phyloP scores from a whole-genome alignment of 92 coral and sea anemone genomes.

The Hydrozoanthus gracilis region DNA sequence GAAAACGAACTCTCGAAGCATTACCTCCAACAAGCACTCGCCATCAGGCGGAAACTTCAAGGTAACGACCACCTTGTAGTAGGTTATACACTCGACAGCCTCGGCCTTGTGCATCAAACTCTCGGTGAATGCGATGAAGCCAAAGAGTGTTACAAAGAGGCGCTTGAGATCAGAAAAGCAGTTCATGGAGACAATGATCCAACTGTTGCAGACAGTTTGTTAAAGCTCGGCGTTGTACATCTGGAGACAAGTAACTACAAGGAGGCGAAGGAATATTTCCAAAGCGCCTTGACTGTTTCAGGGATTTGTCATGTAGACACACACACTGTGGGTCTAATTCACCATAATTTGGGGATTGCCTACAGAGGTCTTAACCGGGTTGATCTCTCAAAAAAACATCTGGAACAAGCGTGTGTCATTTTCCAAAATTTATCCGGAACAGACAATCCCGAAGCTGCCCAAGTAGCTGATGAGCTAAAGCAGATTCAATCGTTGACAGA shows the following conservation, averaged over 20 bases:
- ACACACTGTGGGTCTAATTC: slow-evolving; percentile 26
- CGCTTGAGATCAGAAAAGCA: slow-evolving; percentile 36
- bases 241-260: slow-evolving; percentile 20
- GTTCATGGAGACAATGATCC: slow-evolving; percentile 30
- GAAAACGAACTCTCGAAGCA: slow-evolving; percentile 16
- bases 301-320: slow-evolving; percentile 5
- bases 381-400: slow-evolving; percentile 28
- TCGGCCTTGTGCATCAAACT: slow-evolving; percentile 20
- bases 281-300: slow-evolving; percentile 2
- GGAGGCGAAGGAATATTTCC: slow-evolving; percentile 19
- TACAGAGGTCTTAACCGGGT: not conserved
- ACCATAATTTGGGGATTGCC: slow-evolving; percentile 38
- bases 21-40: slow-evolving; percentile 20
- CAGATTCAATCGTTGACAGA: slow-evolving; percentile 13
- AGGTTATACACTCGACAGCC: slow-evolving; percentile 35
- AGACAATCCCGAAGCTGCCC: slow-evolving; percentile 1
- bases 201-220: slow-evolving; percentile 32
- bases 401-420: slow-evolving; percentile 20
- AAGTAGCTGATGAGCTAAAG: slow-evolving; percentile 11
- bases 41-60: slow-evolving; percentile 17
- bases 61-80: slow-evolving; percentile 18
- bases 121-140: slow-evolving; percentile 39
- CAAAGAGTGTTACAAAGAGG: slow-evolving; percentile 12
- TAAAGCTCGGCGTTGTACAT: slow-evolving; percentile 40
- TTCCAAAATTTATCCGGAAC: slow-evolving; percentile 2